Conservation (phyloP, 2,888 invertebrate species). For the Drosophila robusta region DNA sequence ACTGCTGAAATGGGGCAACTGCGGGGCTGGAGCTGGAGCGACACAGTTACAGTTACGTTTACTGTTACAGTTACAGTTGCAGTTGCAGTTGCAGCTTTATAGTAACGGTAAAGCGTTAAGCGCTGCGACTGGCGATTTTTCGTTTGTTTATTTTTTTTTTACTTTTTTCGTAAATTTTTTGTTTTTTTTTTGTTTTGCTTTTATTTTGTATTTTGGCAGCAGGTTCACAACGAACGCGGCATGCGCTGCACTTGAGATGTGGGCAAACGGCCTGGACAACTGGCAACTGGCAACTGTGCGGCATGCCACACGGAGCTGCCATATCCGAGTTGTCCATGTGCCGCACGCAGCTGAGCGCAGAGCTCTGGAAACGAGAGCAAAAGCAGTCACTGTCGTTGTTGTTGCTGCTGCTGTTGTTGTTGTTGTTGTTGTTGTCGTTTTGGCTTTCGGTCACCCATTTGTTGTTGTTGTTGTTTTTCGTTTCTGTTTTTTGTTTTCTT, state of each 20-base stretch:
- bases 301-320: slow-evolving; percentile 41
- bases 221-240: slow-evolving; percentile 68
- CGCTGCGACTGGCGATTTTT: slow-evolving; percentile 58
- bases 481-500: slow-evolving; percentile 59
- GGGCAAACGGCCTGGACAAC: slow-evolving; percentile 19
- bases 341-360: slow-evolving; percentile 63
- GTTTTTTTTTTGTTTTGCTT: slow-evolving; percentile 16
- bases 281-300: slow-evolving; percentile 24
- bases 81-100: slow-evolving; percentile 31
- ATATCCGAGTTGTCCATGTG: slow-evolving; percentile 60
- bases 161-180: neutral
- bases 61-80: slow-evolving; percentile 24
- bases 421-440: too few relatives aligned
- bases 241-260: slow-evolving; percentile 60
- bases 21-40: slow-evolving; percentile 23
- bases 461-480: slow-evolving; percentile 24
- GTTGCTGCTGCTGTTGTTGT: slow-evolving; percentile 11
- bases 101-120: slow-evolving; percentile 39
- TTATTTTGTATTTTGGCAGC: slow-evolving; percentile 48
- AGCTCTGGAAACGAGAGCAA: slow-evolving; percentile 70
- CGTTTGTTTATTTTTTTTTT: slow-evolving; percentile 31
- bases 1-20: slow-evolving; percentile 55
- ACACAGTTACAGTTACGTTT: slow-evolving; percentile 19
- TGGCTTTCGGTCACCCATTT: slow-evolving; percentile 30
- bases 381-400: slow-evolving; percentile 51